Evolutionary conservation across 2,888 invertebrate genomes (phyloP).

Genomic region (Pachymerium ferrugineum): DNA sequence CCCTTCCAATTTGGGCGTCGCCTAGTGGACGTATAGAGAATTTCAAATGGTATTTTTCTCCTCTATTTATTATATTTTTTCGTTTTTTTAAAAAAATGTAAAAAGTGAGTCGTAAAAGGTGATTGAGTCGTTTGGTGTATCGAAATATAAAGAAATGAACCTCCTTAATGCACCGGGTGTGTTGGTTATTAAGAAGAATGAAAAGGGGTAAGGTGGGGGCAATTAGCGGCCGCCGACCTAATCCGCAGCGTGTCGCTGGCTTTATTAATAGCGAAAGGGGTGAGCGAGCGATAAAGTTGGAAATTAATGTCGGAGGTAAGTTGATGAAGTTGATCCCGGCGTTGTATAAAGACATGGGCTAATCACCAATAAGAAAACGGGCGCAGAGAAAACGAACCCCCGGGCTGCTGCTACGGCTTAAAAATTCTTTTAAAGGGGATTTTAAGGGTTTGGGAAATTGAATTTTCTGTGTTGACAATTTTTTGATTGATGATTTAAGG

Average conservation of each 20-base stretch:
- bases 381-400: background rate
- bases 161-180: background rate
- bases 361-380: slow-evolving; percentile 9
- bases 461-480: background rate
- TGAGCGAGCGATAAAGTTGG: slow-evolving; percentile 7
- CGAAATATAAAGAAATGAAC: background rate
- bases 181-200: background rate
- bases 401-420: background rate
- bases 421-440: background rate
- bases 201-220: slow-evolving; percentile 8
- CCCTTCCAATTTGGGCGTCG: background rate
- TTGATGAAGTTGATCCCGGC: slow-evolving; percentile 8
- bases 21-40: background rate
- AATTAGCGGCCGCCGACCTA: slow-evolving; percentile 8
- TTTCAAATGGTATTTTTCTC: background rate
- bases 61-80: background rate
- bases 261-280: background rate
- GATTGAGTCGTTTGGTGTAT: background rate
- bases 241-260: slow-evolving; percentile 4
- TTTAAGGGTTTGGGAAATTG: background rate
- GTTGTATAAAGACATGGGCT: background rate
- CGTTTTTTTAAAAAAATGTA: background rate
- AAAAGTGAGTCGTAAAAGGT: no score
- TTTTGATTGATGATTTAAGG: background rate
- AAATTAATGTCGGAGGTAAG: slow-evolving; percentile 13